Evolutionary conservation across 30 jellyfish, hydroid and myxozoan species (phyloP), one percentile per base, ranked within the genome.

Genomic region (Calvadosia cruxmelitensis): DNA sequence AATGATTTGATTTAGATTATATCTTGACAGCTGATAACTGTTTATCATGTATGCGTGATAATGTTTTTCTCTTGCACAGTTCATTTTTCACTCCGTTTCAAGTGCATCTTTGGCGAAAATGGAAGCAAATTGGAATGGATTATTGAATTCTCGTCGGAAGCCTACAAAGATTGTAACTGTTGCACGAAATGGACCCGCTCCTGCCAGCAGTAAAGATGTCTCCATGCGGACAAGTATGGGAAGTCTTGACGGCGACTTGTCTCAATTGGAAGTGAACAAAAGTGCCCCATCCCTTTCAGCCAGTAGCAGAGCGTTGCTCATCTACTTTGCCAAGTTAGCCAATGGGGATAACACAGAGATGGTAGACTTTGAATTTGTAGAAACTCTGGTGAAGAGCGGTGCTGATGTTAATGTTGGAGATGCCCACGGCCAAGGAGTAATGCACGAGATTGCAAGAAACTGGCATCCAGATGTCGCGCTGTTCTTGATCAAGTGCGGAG

Each of bases 381-480:
- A 77, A 35, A 64, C 86, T 13, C 33, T 80, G 73, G 52, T 87
- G n/a, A 72, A 66, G 0, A 75, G 82, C 31, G 97, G 97, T 20
- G 94, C 85, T 0, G 77, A 78, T 30, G 77, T 87, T 10, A 76
- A 80, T 50, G 63, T 90, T 53, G 68, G 79, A 3, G 97, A 87
- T 49, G 50, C 63, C 52, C 84, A 75, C 63, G 97, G 97, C 2
- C 97, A 87, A 50, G 70, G 74, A 7, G 97, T 79, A 23, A 33
- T 87, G 67, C 97, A 87, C 57, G 97, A 87, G 31, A 93, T 80
- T 27, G 94, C 97, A 31, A 70, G 97, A 33, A 76, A 68, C 27
- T 87, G 97, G 97, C 97, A 87, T 70, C 80, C 93, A 10, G 97
- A 87, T 62, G 97, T 87, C 20, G 97, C 94, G 0, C 67, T 36